Conservation (phyloP, 2,797 vertebrate species). For the Simalia tracyae region DNA sequence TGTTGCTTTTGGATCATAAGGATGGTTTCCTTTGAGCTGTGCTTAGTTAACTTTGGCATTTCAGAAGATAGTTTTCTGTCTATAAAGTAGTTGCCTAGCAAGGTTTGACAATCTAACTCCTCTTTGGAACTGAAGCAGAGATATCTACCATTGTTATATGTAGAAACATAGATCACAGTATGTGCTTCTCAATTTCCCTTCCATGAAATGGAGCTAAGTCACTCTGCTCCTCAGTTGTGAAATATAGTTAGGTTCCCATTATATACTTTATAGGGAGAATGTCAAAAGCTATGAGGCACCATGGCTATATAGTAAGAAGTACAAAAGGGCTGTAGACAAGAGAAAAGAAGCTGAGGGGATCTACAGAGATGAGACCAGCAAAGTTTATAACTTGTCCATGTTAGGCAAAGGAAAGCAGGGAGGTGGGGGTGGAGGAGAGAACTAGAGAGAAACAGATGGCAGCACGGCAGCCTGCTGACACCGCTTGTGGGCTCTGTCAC, state of each 20-base stretch:
- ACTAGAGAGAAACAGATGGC: constrained; percentile 60
- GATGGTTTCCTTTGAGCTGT: not conserved
- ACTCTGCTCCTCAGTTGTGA: not conserved
- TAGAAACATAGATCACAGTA: not conserved
- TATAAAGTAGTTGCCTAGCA: not conserved
- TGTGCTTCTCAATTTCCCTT: not conserved
- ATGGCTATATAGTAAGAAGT: not conserved
- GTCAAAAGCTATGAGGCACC: not conserved
- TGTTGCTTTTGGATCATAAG: not conserved
- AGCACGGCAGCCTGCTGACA: constrained; percentile 64
- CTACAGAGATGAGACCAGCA: constrained; percentile 30
- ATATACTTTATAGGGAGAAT: not conserved
- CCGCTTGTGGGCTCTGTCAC: constrained; percentile 74
- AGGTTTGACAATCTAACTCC: not conserved
- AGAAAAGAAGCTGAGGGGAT: constrained; percentile 7
- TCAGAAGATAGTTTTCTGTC: constrained; percentile 11
- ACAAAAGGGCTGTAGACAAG: not conserved
- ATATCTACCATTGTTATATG: not conserved
- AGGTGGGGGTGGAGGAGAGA: constrained; percentile 3
- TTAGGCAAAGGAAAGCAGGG: not conserved
- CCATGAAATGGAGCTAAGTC: not conserved
- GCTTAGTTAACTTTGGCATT: not conserved
- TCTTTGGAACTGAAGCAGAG: not conserved
- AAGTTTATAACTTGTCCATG: constrained; percentile 26
- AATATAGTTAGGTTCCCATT: not conserved